Evolutionary conservation across 2,888 invertebrate genomes (phyloP).

Genomic region (Dorcus hopei): DNA sequence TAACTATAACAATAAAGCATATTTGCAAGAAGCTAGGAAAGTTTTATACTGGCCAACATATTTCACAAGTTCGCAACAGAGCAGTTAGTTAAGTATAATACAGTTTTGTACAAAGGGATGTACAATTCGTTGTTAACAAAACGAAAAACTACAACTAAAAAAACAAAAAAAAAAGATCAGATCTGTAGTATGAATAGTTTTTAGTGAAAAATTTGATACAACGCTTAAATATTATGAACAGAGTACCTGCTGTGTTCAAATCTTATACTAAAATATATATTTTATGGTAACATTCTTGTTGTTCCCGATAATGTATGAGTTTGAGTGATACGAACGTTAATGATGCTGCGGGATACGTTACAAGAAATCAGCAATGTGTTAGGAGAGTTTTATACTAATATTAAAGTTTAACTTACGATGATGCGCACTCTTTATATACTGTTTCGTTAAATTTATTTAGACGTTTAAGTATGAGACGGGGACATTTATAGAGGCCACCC

Average conservation of each 20-base stretch:
- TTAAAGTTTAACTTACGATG: constrained; percentile 23
- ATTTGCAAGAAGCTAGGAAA: constrained; percentile 17
- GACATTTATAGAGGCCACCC: constrained; percentile 25
- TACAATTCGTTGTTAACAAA: constrained; percentile 8
- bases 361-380: constrained; percentile 12
- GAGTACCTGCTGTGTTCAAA: constrained; percentile 37
- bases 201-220: constrained; percentile 26
- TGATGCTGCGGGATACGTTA: neutral
- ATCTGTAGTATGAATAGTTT: neutral
- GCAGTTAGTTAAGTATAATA: constrained; percentile 18
- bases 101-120: constrained; percentile 13
- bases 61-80: constrained; percentile 21
- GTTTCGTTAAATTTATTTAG: constrained; percentile 25
- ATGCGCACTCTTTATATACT: constrained; percentile 21
- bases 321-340: neutral
- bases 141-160: constrained; percentile 6
- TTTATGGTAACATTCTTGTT: constrained; percentile 40
- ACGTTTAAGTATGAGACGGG: constrained; percentile 24
- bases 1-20: constrained; percentile 12
- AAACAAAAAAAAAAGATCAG: constrained; percentile 8
- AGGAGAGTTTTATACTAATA: constrained; percentile 21
- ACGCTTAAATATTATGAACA: constrained; percentile 32
- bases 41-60: constrained; percentile 38
- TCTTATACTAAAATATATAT: constrained; percentile 37
- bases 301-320: constrained; percentile 16